These are phyloP conservation scores for Guaruba guarouba DNA, from an alignment of 2,113 vertebrate genomes.

Conservation along the genomic window DNA sequence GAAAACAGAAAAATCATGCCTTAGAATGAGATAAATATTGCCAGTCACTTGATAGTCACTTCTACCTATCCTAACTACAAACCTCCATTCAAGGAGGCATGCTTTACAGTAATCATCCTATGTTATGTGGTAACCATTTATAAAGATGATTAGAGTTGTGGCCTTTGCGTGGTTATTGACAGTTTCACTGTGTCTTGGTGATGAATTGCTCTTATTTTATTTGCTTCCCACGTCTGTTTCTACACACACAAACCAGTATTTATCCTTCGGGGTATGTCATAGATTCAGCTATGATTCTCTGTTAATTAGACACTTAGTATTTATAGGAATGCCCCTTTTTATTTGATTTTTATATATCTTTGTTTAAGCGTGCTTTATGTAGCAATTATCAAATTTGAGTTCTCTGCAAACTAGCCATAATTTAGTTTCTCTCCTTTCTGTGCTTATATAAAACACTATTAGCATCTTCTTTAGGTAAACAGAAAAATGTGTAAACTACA, in stretches of 20 bases:
- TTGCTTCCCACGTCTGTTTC: neutral
- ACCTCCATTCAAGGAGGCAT: neutral
- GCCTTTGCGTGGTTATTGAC: neutral
- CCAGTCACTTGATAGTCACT: neutral
- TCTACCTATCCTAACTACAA: neutral
- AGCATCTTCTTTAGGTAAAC: conserved; percentile 11
- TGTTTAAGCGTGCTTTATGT: neutral
- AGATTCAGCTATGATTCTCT: neutral
- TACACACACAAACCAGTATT: neutral
- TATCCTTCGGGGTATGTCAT: neutral
- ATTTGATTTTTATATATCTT: neutral
- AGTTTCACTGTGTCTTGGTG: neutral
- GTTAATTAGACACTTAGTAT: neutral
- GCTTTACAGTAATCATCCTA: neutral
- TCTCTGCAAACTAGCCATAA: neutral
- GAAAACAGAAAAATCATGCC: neutral
- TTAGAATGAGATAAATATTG: neutral
- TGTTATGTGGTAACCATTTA: neutral
- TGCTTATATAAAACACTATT: neutral
- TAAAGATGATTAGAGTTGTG: neutral
- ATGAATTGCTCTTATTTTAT: neutral
- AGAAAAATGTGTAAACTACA: conserved; percentile 12
- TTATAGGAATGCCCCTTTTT: neutral
- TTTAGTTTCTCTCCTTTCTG: neutral
- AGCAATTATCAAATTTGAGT: neutral